Conservation (phyloP, 2,888 invertebrate species). For the Drosophila quinaria region DNA sequence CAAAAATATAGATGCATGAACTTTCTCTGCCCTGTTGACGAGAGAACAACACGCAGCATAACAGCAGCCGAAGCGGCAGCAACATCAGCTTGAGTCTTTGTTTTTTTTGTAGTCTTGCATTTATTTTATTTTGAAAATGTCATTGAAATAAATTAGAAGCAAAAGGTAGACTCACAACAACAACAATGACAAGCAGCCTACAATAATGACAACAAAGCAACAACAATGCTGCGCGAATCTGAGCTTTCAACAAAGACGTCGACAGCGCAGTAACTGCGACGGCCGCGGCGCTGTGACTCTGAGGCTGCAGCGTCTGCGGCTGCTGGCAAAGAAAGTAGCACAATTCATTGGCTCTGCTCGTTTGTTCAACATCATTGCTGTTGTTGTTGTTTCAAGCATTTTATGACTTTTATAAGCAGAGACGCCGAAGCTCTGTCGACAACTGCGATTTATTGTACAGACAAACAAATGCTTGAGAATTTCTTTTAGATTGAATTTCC, state of each 20-base stretch:
- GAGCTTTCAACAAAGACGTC: slow-evolving; percentile 41
- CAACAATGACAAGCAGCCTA: slow-evolving; percentile 29
- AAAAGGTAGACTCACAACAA: slow-evolving; percentile 38
- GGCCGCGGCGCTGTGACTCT: not conserved
- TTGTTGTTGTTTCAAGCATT: slow-evolving; percentile 35
- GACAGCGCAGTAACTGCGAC: slow-evolving; percentile 34
- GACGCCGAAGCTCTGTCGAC: slow-evolving; percentile 18
- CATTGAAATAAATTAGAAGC: slow-evolving; percentile 75
- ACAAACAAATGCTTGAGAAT: slow-evolving; percentile 44
- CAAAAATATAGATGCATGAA: slow-evolving; percentile 39
- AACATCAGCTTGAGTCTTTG: slow-evolving; percentile 3
- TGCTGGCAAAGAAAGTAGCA: slow-evolving; percentile 76
- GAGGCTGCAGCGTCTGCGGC: slow-evolving; percentile 21
- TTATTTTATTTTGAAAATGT: slow-evolving; percentile 64
- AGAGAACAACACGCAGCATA: slow-evolving; percentile 34
- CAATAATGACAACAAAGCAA: slow-evolving; percentile 37
- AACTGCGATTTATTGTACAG: slow-evolving; percentile 51
- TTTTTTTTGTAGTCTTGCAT: slow-evolving; percentile 49
- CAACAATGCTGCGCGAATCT: slow-evolving; percentile 46
- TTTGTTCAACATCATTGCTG: slow-evolving; percentile 43
- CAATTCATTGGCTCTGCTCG: slow-evolving; percentile 67
- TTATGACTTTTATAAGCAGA: slow-evolving; percentile 52
- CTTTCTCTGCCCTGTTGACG: slow-evolving; percentile 57
- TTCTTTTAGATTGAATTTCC: slow-evolving; percentile 64
- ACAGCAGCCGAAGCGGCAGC: slow-evolving; percentile 23